Evolutionary conservation across 2,888 invertebrate genomes (phyloP).

Genomic region (Sminthurinus aureus): DNA sequence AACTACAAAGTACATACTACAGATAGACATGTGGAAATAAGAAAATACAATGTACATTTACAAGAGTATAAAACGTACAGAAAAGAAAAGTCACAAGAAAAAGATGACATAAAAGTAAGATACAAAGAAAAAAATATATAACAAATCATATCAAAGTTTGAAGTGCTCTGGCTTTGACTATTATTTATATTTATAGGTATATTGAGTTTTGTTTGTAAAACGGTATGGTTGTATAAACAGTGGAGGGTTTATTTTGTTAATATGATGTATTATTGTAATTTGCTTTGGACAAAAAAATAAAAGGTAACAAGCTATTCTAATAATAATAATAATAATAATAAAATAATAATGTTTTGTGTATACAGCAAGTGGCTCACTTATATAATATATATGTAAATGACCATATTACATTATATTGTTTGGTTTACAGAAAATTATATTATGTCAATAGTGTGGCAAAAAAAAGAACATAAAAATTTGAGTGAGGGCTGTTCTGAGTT

Average conservation of each 20-base stretch:
- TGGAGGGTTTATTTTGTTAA: not conserved
- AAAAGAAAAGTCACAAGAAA: constrained; percentile 26
- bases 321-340: not conserved
- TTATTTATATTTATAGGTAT: not conserved
- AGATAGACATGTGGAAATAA: not conserved
- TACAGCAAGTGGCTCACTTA: not conserved
- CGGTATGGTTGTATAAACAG: too few species aligned
- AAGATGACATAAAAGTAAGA: constrained; percentile 21
- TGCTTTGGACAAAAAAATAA: not conserved
- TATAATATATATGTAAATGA: not conserved
- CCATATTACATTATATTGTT: not conserved
- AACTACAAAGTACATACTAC: too few species aligned
- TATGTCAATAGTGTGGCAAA: not conserved
- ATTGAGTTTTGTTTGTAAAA: not conserved
- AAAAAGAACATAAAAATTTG: constrained; percentile 9
- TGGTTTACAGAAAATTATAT: not conserved
- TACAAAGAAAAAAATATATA: constrained; percentile 7
- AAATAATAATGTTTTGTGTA: not conserved
- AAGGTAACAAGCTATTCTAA: not conserved
- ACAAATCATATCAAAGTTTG: constrained; percentile 40
- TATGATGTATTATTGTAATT: not conserved
- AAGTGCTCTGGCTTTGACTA: constrained; percentile 58
- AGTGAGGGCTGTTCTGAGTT: not conserved
- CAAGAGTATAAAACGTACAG: not conserved
- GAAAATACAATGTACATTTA: not conserved